A percentile compares a stretch with the other conserved stretches of the same genome.
Evolutionary conservation across 2,888 invertebrate genomes (phyloP).

Genomic region (Apotomis capreana): DNA sequence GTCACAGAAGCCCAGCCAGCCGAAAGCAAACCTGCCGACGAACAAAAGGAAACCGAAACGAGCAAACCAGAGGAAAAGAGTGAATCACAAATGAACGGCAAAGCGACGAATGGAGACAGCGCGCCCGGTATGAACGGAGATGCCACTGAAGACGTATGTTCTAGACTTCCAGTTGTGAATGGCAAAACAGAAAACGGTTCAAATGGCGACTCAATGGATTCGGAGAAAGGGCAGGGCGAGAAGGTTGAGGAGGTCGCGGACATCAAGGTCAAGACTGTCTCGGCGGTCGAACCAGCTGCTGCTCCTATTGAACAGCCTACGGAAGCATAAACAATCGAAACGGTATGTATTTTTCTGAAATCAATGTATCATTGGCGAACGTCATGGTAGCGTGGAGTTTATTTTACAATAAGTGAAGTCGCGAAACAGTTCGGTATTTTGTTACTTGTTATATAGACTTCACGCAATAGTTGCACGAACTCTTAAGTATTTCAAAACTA

Average conservation of each 20-base stretch:
- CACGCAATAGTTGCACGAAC: too few species aligned
- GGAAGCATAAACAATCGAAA: slow-evolving; percentile 71
- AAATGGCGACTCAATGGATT: slow-evolving; percentile 55
- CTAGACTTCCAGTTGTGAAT: slow-evolving; percentile 69
- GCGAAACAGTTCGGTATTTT: too few species aligned
- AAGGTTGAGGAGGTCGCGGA: slow-evolving; percentile 69
- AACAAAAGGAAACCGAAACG: slow-evolving; percentile 45
- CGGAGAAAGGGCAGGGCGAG: slow-evolving; percentile 71
- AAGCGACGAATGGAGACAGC: slow-evolving; percentile 65
- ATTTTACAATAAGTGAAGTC: too few species aligned
- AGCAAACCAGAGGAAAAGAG: slow-evolving; percentile 49
- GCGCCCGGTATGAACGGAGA: slow-evolving; percentile 66
- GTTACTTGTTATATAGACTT: too few species aligned
- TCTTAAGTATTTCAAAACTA: too few species aligned
- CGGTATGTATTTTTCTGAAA: slow-evolving; percentile 6
- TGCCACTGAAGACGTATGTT: slow-evolving; percentile 64
- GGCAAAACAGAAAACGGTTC: slow-evolving; percentile 62
- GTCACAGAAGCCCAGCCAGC: slow-evolving; percentile 26
- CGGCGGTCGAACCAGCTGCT: slow-evolving; percentile 73
- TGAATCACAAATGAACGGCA: slow-evolving; percentile 70
- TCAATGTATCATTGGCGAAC: too few species aligned
- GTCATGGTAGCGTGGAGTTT: too few species aligned
- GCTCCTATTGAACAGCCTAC: slow-evolving; percentile 79
- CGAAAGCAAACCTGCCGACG: slow-evolving; percentile 46
- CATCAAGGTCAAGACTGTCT: slow-evolving; percentile 83